Percentiles rank a stretch among this genome's conserved stretches.
Evolutionary conservation across 1,140 invertebrate species (phyloP).

Genomic region (Meteorus sp.): DNA sequence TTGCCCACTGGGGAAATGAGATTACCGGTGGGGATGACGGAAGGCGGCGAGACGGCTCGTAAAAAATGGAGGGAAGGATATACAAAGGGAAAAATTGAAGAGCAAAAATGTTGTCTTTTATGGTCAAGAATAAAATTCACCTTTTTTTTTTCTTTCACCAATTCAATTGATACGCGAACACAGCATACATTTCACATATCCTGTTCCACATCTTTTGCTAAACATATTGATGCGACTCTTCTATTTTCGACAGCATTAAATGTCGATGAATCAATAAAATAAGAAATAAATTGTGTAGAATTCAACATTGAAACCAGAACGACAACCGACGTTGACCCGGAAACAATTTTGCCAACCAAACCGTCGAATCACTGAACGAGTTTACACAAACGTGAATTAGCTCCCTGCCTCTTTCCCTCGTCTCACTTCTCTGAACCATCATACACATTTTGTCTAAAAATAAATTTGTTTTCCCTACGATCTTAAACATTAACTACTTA

Average conservation of each 20-base stretch:
- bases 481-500: conserved; percentile 23
- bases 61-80: not conserved
- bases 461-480: conserved; percentile 26
- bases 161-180: too few species aligned
- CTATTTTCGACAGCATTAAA: too few species aligned
- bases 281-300: not conserved
- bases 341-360: conserved; percentile 14
- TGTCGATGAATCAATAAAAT: not conserved
- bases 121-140: not conserved
- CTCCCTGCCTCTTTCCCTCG: too few species aligned
- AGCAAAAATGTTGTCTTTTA: too few species aligned
- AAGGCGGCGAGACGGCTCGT: not conserved
- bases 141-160: too few species aligned
- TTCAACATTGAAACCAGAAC: too few species aligned
- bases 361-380: conserved; percentile 6
- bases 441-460: conserved; percentile 28
- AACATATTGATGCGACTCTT: too few species aligned
- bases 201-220: too few species aligned
- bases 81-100: too few species aligned
- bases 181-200: too few species aligned
- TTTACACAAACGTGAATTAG: conserved; percentile 15
- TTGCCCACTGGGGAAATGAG: not conserved
- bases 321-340: conserved; percentile 18
- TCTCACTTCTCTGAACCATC: too few species aligned
- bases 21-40: not conserved